Evolutionary conservation across 2,888 invertebrate genomes (phyloP), one percentile per base, ranked within the genome.

Genomic region (Mimas tiliae): DNA sequence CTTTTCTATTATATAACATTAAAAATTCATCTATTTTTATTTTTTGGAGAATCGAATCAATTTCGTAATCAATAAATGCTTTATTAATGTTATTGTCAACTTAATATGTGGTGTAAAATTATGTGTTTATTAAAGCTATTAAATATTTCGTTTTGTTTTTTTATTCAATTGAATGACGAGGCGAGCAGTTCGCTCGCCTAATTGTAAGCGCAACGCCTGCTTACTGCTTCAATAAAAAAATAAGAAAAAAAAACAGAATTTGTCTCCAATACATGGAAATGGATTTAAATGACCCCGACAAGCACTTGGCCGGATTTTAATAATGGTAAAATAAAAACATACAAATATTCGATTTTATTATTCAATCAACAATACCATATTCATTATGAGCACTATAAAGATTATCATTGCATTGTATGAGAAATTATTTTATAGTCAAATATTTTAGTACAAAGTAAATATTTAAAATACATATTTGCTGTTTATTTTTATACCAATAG

Each of bases 51-150:
- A 38, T 16, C 34, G 8, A n/a, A 6, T 27, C n/a, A 38, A n/a
- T 55, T 55, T 38, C 11, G 38, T 16, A 34, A 9, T 7, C n/a
- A n/a, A 12, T 51, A 53, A 53, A 33, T 16, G 34, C 11, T 55
- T 55, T 19, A 34, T 16, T 16, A 16, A 34, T 34, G 33, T 12
- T 14, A 33, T 53, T 16, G 55, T 55, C 34, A 55, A 38, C n/a
- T 34, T 9, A 48, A 16, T 38, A 38, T 38, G n/a, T 16, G n/a
- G 55, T 55, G 34, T 8, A 55, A 16, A 55, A 34, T 38, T n/a
- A 55, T 55, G 55, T 55, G 55, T 16, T 55, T 55, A 55, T 16
- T 55, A 55, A 55, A 55, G 38, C 1, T 38, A 38, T 55, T 34
- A 55, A 55, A 11, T n/a, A 16, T 34, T 38, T 53, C 7, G 14